Percentiles rank a stretch among this genome's conserved stretches.
phyloP scores from a whole-genome alignment of 2,797 vertebrate genomes.

The Antennarius maculatus region DNA sequence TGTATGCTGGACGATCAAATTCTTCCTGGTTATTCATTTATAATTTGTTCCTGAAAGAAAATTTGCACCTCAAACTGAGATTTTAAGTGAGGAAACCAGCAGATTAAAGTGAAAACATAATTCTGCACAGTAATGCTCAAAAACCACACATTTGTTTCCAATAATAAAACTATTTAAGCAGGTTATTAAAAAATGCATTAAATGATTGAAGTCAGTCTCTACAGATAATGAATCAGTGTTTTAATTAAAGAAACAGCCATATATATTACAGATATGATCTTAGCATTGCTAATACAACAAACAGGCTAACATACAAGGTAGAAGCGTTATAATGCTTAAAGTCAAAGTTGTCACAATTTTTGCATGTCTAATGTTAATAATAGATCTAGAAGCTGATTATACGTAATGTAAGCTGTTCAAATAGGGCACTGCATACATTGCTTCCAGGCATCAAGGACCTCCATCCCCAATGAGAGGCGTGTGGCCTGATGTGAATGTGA shows the following conservation, averaged over 20 bases:
- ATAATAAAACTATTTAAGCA: background rate
- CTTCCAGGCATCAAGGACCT: slow-evolving; percentile 28
- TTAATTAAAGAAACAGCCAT: slow-evolving; percentile 67
- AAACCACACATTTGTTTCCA: background rate
- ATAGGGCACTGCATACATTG: slow-evolving; percentile 65
- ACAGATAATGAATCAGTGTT: slow-evolving; percentile 23
- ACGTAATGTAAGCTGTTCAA: slow-evolving; percentile 35
- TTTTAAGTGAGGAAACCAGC: background rate
- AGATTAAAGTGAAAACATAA: background rate
- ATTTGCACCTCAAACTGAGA: background rate
- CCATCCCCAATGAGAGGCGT: background rate
- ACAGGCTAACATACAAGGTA: slow-evolving; percentile 41
- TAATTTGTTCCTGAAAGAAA: too few species aligned
- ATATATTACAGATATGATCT: slow-evolving; percentile 35
- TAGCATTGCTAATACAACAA: slow-evolving; percentile 62
- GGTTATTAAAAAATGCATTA: background rate
- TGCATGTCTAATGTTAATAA: slow-evolving; percentile 27
- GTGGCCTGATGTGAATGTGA: slow-evolving; percentile 23
- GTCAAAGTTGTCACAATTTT: slow-evolving; percentile 3
- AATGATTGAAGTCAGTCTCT: slow-evolving; percentile 4
- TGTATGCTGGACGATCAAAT: background rate
- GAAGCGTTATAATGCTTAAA: slow-evolving; percentile 40
- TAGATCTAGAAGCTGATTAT: slow-evolving; percentile 34
- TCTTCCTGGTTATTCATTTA: background rate
- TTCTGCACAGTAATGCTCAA: background rate